Evolutionary conservation across 1,140 invertebrate genomes (phyloP).

Genomic region (Zeugodacus cucurbitae): DNA sequence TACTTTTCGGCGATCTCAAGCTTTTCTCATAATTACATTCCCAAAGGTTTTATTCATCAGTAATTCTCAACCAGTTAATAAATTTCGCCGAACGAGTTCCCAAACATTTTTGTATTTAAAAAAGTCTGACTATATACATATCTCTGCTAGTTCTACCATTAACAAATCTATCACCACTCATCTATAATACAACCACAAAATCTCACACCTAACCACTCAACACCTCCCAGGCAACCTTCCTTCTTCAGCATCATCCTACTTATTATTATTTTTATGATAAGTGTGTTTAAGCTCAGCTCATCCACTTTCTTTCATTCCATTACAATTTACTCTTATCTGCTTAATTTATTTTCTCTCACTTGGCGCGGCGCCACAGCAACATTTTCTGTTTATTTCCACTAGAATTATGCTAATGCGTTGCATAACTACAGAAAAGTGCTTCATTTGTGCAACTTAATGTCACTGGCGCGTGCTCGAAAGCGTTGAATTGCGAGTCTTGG

Average conservation of each 20-base stretch:
- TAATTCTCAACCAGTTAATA: no score
- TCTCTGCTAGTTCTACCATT: no score
- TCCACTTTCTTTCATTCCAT: neutral
- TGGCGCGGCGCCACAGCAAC: neutral
- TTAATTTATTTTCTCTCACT: neutral
- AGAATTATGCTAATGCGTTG: neutral
- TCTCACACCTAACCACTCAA: neutral
- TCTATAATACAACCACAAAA: no score
- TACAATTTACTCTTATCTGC: neutral
- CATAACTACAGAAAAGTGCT: neutral
- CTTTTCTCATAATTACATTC: no score
- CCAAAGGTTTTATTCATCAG: accelerated
- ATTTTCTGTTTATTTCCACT: neutral
- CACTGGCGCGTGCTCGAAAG: no score
- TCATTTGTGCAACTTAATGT: no score
- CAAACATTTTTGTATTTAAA: no score
- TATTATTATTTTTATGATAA: neutral
- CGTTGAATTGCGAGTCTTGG: neutral
- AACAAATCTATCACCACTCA: no score
- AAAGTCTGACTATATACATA: no score
- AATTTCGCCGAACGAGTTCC: no score
- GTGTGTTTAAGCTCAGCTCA: neutral
- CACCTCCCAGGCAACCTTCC: neutral
- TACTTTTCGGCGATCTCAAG: no score
- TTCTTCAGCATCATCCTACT: neutral